Evolutionary conservation across 2,113 vertebrate species (phyloP), one percentile per base, ranked within the genome.

Genomic region (Colaptes auratus): DNA sequence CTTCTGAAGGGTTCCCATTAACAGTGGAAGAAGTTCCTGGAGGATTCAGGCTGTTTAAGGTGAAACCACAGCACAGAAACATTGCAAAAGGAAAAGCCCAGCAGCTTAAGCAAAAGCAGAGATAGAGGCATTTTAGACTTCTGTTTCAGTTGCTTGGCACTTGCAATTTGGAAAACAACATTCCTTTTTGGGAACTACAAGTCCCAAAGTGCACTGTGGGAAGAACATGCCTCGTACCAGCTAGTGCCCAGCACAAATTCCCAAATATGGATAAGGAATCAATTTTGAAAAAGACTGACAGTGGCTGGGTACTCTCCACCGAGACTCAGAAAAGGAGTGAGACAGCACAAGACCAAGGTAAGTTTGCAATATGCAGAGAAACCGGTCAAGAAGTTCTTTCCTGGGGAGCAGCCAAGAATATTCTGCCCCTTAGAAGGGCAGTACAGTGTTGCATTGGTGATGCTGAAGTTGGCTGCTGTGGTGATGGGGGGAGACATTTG

Each of bases 211-310:
- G 96, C 94, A 87, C 81, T 96, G 83, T 92, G 94, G 81, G 79
- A 94, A 93, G 87, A 93, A 44, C 60, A 5, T 80, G 75, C 74
- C 42, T 92, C 1, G 35, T 94, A 94, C 96, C 92, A 96, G 95
- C 96, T 30, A 81, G 64, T 96, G 88, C 96, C 94, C 92, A 83
- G 89, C 94, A 96, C 91, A 96, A 90, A 97, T 98, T 96, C 96
- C 98, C 97, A 97, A 98, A 98, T 98, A 98, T 98, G 97, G 98
- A 96, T 89, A 94, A 95, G 88, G 84, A 97, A 96, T 97, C 91
- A 92, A 84, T 87, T 97, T 97, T 97, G 96, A 93, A 96, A 95
- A 67, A 97, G 92, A 63, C 64, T 78, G 60, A 15, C n/a, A 4
- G 90, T 46, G 66, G 31, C 84, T 71, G 70, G 94, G 76, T 88